Conservation (phyloP, 2,797 vertebrate species). For the Cephalopachus bancanus region DNA sequence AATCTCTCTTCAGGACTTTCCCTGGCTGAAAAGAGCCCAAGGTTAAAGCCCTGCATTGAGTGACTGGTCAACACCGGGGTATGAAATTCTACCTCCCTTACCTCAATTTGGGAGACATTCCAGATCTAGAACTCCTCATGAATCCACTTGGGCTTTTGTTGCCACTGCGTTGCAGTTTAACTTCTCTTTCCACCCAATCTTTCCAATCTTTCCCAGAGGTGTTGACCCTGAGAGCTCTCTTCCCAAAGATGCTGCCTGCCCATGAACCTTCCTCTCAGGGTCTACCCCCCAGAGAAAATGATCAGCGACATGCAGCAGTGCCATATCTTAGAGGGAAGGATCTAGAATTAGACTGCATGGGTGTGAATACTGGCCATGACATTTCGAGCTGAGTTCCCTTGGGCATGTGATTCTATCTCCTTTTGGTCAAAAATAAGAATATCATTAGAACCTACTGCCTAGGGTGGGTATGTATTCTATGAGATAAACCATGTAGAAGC, state of each 20-base stretch:
- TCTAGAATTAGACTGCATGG: background rate
- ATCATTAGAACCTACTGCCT: conserved; percentile 57
- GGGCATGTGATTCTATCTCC: background rate
- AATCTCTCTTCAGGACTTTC: background rate
- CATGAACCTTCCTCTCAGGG: background rate
- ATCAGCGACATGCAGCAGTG: background rate
- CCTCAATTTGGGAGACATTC: background rate
- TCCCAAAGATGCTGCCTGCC: background rate
- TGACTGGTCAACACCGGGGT: background rate
- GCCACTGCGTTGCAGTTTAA: background rate
- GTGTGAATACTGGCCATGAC: background rate
- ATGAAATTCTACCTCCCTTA: background rate
- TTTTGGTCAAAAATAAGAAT: conserved; percentile 61
- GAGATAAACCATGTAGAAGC: conserved; percentile 53
- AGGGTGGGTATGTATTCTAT: conserved; percentile 20
- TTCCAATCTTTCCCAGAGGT: background rate
- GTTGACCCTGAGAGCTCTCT: background rate
- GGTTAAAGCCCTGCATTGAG: background rate
- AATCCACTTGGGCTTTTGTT: background rate
- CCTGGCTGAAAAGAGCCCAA: background rate
- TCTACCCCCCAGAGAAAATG: background rate
- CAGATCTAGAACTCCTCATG: background rate
- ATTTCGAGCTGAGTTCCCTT: background rate
- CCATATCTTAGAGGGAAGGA: background rate
- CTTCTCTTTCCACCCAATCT: background rate